Percentiles rank a stretch among this genome's conserved stretches.
Evolutionary conservation across 2,113 vertebrate genomes (phyloP).

Genomic region (Bambusicola thoracicus): DNA sequence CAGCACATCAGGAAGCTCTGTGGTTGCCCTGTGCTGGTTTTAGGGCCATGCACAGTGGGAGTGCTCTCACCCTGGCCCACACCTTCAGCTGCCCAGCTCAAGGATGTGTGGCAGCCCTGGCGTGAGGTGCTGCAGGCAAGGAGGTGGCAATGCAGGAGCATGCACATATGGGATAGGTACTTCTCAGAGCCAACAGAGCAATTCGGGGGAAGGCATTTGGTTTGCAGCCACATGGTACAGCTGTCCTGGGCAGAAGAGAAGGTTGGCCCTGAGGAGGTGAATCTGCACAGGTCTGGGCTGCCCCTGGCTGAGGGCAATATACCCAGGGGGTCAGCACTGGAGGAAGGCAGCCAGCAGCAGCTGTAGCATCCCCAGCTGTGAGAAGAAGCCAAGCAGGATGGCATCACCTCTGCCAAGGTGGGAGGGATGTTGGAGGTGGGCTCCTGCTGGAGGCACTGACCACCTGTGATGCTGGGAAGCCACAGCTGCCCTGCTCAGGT

Average conservation of each 20-base stretch:
- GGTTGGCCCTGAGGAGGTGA: background rate
- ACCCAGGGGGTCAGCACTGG: background rate
- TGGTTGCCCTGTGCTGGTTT: rapidly evolving
- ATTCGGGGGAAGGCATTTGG: background rate
- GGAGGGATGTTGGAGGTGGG: background rate
- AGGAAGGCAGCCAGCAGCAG: background rate
- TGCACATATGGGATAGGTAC: rapidly evolving
- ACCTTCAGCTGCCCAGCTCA: background rate
- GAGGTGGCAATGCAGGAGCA: background rate
- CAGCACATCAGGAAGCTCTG: background rate
- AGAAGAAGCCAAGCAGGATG: background rate
- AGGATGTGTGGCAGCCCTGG: rapidly evolving
- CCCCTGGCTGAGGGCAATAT: background rate
- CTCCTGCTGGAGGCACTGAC: rapidly evolving
- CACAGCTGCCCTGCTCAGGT: background rate
- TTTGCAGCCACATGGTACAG: background rate
- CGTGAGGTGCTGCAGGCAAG: rapidly evolving
- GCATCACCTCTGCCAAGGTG: background rate
- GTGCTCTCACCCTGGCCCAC: background rate
- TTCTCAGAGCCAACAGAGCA: background rate
- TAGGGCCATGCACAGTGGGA: background rate
- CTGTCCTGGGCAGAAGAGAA: background rate
- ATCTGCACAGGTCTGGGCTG: background rate
- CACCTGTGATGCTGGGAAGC: rapidly evolving
- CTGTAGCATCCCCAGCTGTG: background rate